Base-by-base conservation (phyloP, 1,140 invertebrate species). In the Pteromalus puparum region DNA sequence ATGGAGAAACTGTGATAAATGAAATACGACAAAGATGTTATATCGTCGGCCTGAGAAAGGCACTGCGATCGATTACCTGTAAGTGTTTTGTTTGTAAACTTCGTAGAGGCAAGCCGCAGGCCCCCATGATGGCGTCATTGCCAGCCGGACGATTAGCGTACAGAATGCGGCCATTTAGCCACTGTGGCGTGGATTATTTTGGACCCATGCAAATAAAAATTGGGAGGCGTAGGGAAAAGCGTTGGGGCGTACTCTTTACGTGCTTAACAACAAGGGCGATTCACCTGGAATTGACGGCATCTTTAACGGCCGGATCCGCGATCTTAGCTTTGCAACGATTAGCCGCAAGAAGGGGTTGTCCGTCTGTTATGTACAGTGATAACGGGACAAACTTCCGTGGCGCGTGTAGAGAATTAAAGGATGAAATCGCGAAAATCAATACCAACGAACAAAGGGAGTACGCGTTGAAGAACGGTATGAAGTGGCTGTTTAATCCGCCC, bases 171-270 rank as follows among this genome's bases (percentile, higher is more conserved):
- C 87, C 90, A 0, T 91, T 92, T 65, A 87, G 85, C 1, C 86
- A 87, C 42, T 85, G 83, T 0, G 90, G 90, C 0, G 61, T 90
- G 0, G 89, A 92, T 67, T 91, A 88, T 65, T 90, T 89, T 74
- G 89, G 89, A 0, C 90, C 90, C 0, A 81, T 91, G 73, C 72
- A 86, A 15, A 82, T 90, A 0, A 89, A 85, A 13, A 87, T 89
- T 9, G 86, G 88, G 10, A 30, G 90, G 61, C 84, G 88, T 2
- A 82, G 26, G 9, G 87, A 90, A 38, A 93, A 92, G 76, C 79
- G 89, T 10, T 93, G 88, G 78, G 87, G 91, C 6, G 90, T 86
- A 12, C 21, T 94, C 10, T 93, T 92, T 77, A 93, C 91, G 0
- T 93, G 90, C 77, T 81, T 89, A 15, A 53, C 48, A 2, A 91